phyloP scores from a whole-genome alignment of 2,797 vertebrate genomes.

The Remorina albescens region DNA sequence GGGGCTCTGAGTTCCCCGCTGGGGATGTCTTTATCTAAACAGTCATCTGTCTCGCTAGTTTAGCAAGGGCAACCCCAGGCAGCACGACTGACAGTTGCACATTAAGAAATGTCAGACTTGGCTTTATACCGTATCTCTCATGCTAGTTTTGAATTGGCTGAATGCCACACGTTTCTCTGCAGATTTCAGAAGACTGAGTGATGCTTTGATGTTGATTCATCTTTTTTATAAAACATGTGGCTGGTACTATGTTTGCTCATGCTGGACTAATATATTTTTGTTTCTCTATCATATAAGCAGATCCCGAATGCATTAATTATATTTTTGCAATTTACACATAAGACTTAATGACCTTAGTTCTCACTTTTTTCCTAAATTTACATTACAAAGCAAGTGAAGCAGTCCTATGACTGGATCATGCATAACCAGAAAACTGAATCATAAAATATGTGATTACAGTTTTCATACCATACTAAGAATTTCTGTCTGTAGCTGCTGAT shows the following conservation, averaged over 20 bases:
- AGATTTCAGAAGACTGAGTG: conserved; percentile 35
- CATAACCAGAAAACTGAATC: neutral
- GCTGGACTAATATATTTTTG: neutral
- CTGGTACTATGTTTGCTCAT: conserved; percentile 2
- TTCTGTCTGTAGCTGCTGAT: neutral
- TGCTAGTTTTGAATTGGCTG: conserved; percentile 59
- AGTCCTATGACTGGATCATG: neutral
- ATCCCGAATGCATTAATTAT: neutral
- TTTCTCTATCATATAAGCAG: neutral
- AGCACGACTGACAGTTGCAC: conserved; percentile 64
- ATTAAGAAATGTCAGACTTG: conserved; percentile 66
- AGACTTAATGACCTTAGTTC: neutral
- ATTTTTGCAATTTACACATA: neutral
- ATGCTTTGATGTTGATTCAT: conserved; percentile 35
- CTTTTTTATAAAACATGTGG: conserved; percentile 17
- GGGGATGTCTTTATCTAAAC: conserved; percentile 76
- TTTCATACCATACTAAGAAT: conserved; percentile 11
- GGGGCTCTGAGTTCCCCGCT: conserved; percentile 56
- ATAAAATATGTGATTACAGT: conserved; percentile 9
- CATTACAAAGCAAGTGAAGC: conserved; percentile 8
- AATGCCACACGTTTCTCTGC: conserved; percentile 46
- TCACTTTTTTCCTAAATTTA: neutral
- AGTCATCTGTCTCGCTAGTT: conserved; percentile 80
- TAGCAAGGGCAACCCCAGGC: conserved; percentile 69
- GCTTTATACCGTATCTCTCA: conserved; percentile 58